Base-by-base conservation (phyloP, 2,888 invertebrate species). In the Rapana venosa region DNA sequence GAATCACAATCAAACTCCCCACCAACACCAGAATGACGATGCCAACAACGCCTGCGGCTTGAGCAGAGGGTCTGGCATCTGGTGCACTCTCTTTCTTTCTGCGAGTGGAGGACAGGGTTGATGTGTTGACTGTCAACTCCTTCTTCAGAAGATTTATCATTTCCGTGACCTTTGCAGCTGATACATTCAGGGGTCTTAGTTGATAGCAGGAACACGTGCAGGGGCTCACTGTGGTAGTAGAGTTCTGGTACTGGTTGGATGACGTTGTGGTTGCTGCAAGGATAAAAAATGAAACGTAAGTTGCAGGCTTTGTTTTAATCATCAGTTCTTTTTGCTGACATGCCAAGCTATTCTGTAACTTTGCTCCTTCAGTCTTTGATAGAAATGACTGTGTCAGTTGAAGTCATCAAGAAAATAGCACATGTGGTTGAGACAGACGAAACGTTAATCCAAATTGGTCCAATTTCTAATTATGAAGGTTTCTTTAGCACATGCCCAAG, bases 41-140 rank as follows among this genome's bases (percentile, higher is more conserved):
- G 66, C 86, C 86, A 5, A 86, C 5, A 20, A 15, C 86, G 2
- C 86, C 86, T 1, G 86, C 66, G 35, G 86, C 86, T 35, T 66
- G 61, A 6, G 86, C 86, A 0, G 86, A 86, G 8, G 86, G 61
- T 22, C 86, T 30, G 35, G 61, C 0, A 13, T 86, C 86, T 6
- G 86, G 32, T 6, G 86, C 86, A 13, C 32, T 22, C 32, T 32
- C 66, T 66, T 86, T 86, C 35, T n/a, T 58, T 26, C 86, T 11
- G 0, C 86, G 86, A n/a, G 61, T 66, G 32, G 61, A 35, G 5
- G 86, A 86, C 61, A 86, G 35, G 8, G 32, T 35, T 20, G 58
- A 66, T 35, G 32, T 86, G 66, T 66, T 58, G 66, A 86, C 30
- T 17, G 58, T 66, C 66, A 86, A 66, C 11, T 86, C 26, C 5